Percentiles rank a stretch among this genome's conserved stretches.
phyloP scores from a whole-genome alignment of 2,797 vertebrate species.

The Myotis findleyi region DNA sequence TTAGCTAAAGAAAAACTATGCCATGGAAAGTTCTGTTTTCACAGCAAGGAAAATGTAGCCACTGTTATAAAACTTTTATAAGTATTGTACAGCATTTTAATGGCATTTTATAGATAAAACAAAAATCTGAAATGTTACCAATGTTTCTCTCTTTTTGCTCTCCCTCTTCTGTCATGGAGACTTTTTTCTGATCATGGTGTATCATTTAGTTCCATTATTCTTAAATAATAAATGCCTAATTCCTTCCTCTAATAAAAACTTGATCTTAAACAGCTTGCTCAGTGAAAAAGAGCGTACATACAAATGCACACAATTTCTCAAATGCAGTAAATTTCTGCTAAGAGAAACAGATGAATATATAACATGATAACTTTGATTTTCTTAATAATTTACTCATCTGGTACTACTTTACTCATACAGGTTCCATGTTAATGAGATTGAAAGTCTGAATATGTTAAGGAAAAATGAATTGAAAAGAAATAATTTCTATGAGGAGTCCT shows the following conservation, averaged over 20 bases:
- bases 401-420: background rate
- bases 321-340: background rate
- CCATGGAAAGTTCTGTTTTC: background rate
- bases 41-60: background rate
- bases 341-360: slow-evolving; percentile 21
- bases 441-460: background rate
- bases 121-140: background rate
- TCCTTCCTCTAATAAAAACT: background rate
- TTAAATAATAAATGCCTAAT: background rate
- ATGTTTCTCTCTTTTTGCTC: background rate
- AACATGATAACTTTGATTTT: background rate
- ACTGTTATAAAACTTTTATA: background rate
- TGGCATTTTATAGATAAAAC: background rate
- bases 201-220: background rate
- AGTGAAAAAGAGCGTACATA: background rate
- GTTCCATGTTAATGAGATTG: background rate
- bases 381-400: background rate
- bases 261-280: background rate
- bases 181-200: background rate
- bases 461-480: background rate
- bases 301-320: background rate
- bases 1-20: background rate
- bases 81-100: background rate
- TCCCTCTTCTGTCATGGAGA: background rate
- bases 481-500: background rate